Evolutionary conservation across 2,113 vertebrate genomes (phyloP).

Genomic region (Hippopotamus amphibius): DNA sequence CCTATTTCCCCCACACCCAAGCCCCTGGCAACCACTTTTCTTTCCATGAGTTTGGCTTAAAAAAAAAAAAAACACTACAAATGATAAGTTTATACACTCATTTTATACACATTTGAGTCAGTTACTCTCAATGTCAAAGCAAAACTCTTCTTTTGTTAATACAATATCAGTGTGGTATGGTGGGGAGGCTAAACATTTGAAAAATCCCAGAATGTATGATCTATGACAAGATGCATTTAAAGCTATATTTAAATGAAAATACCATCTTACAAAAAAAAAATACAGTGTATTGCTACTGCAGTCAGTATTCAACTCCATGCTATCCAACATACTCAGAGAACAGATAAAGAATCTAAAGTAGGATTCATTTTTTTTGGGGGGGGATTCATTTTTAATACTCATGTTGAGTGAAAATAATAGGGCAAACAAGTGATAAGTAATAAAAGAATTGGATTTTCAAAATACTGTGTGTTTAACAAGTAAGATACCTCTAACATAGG

Average conservation of each 20-base stretch:
- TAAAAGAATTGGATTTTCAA: conserved; percentile 23
- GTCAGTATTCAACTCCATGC: background rate
- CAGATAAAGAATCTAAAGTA: conserved; percentile 13
- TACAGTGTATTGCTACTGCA: background rate
- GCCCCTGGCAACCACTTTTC: background rate
- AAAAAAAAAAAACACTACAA: background rate
- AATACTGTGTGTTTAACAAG: background rate
- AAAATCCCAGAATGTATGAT: background rate
- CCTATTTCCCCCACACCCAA: background rate
- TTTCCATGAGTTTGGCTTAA: background rate
- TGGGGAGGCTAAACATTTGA: background rate
- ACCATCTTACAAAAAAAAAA: background rate
- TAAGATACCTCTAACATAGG: background rate
- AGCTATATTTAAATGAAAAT: conserved; percentile 16
- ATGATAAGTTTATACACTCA: background rate
- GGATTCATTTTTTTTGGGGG: background rate
- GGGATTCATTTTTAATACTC: background rate
- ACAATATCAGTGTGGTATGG: background rate
- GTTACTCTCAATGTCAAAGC: conserved; percentile 53
- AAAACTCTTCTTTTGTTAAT: conserved; percentile 17
- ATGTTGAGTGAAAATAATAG: background rate
- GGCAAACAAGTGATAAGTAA: background rate
- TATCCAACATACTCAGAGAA: background rate
- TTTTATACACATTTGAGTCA: background rate
- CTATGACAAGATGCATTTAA: background rate